Evolutionary conservation across 2,888 invertebrate species (phyloP).

Genomic region (Pseudococcus jackbeardsleyi): DNA sequence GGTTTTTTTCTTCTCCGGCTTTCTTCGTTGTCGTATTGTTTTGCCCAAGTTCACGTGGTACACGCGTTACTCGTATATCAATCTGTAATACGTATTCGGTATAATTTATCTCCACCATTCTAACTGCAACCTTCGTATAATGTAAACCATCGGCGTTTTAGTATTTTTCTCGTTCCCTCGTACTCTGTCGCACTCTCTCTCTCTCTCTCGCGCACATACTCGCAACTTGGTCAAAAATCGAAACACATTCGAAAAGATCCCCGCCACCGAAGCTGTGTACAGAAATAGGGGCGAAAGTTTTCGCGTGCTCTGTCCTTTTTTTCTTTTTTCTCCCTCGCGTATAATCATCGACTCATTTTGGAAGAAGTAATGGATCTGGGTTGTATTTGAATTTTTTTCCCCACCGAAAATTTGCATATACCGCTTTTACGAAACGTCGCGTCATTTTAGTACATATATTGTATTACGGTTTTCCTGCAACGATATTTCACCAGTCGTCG

Average conservation of each 20-base stretch:
- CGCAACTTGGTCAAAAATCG: not conserved
- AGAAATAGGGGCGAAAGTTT: not conserved
- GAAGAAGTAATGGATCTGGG: not conserved
- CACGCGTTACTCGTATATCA: slow-evolving; percentile 4
- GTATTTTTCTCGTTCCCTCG: not conserved
- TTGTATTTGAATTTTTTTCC: not conserved
- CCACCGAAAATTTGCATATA: not conserved
- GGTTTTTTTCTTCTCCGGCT: not conserved
- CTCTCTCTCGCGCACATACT: too few species aligned
- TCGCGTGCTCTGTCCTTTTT: not conserved
- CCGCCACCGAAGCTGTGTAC: not conserved
- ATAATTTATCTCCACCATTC: not conserved
- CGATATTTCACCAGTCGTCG: slow-evolving; percentile 10
- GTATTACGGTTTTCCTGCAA: not conserved
- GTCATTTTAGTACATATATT: not conserved
- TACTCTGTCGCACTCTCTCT: too few species aligned
- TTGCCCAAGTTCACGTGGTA: not conserved
- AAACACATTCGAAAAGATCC: not conserved
- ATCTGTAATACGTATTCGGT: not conserved
- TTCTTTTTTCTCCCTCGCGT: not conserved
- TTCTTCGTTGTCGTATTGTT: not conserved
- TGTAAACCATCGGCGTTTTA: not conserved
- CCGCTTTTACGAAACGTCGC: not conserved
- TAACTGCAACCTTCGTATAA: not conserved
- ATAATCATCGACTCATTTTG: not conserved